Conservation (phyloP, 2,797 vertebrate species). For the Hylomyscus alleni region DNA sequence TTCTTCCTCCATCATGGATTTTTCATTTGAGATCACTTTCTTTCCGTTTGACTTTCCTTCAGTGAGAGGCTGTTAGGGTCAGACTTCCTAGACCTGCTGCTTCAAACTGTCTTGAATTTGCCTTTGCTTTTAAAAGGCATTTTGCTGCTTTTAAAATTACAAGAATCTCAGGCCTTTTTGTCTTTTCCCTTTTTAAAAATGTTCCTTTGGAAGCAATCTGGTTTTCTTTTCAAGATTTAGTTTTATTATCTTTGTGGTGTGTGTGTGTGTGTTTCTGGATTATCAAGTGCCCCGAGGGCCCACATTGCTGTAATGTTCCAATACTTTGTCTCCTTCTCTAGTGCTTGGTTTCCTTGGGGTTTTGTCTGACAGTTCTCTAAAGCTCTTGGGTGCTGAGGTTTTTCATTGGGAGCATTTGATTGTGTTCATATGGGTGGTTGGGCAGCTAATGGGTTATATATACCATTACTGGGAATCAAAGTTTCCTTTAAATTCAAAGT, state of each 20-base stretch:
- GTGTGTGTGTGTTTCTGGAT: background rate
- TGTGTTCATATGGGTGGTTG: constrained; percentile 21
- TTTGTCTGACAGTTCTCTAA: constrained; percentile 59
- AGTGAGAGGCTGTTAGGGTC: background rate
- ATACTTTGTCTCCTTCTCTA: constrained; percentile 39
- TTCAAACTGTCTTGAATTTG: background rate
- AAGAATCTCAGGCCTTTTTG: constrained; percentile 10
- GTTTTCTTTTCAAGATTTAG: background rate
- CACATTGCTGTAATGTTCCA: background rate
- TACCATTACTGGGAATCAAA: constrained; percentile 25
- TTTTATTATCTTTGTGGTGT: background rate
- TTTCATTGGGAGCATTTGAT: constrained; percentile 40
- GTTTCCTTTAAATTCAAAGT: constrained; percentile 55
- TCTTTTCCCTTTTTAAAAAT: background rate
- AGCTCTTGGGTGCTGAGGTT: constrained; percentile 43
- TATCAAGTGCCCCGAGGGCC: background rate
- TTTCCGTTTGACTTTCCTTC: constrained; percentile 21
- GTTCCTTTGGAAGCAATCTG: constrained; percentile 4
- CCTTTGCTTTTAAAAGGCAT: constrained; percentile 23
- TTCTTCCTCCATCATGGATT: background rate
- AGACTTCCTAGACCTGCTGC: background rate
- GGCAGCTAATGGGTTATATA: background rate
- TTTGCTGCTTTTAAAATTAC: constrained; percentile 66
- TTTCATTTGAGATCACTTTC: background rate
- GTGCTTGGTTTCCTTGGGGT: constrained; percentile 43